Base-by-base conservation (phyloP, 2,113 vertebrate genomes). In the Archilochus colubris region DNA sequence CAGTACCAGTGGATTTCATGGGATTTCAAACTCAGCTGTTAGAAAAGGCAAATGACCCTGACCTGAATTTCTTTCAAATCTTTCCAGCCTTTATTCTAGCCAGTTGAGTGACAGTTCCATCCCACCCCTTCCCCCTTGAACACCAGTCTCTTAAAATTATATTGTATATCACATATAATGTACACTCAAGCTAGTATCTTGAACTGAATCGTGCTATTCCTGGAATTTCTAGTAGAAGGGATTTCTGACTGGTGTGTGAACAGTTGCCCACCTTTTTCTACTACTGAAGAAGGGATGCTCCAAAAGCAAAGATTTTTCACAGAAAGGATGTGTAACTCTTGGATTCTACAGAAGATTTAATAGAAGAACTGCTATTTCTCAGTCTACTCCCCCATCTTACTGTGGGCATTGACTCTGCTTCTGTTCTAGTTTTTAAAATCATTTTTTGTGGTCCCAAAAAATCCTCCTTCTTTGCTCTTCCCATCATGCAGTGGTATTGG, bases 1-100 rank as follows among this genome's bases (percentile, higher is more conserved):
- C 48, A 77, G 80, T 63, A 91, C 88, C 80, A 59, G 31, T 59
- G 33, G 33, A 33, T 73, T 91, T 90, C 28, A 12, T 44, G 61
- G 83, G 53, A 88, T 90, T 94, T 81, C 76, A 90, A 79, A 59
- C 21, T 86, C 68, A 48, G 76, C 79, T 90, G 64, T 64, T 88
- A 43, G 48, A 81, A 88, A 92, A 94, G 27, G 64, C 88, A 78
- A 94, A 55, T 86, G 82, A 95, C 86, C 95, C 68, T 63, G 46
- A 70, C 67, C n/a, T 96, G 76, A 96, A 93, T 82, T 95, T 93
- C 59, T 79, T 90, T 67, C 79, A 88, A 76, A 44, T 77, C 79
- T 83, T 92, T 76, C 80, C 86, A 92, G 54, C 22, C 54, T 84
- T 95, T 76, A 48, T 58, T 92, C 48, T n/a, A 68, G 62, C 81